Evolutionary conservation across 1,140 invertebrate species (phyloP).

Genomic region (Drosophila melanica): DNA sequence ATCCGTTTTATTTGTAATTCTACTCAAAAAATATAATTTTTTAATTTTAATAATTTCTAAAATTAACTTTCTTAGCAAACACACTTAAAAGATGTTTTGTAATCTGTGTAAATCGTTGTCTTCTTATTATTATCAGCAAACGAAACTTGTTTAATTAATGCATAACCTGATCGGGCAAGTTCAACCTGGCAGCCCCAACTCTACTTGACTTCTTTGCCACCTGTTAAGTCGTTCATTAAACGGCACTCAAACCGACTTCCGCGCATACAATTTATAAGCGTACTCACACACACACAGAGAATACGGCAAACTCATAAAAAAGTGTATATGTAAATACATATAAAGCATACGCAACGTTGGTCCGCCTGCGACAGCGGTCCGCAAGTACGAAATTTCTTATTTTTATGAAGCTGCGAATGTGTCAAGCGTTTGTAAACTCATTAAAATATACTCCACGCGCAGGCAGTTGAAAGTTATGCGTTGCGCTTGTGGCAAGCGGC

Average conservation of each 20-base stretch:
- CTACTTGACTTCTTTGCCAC: conserved; percentile 7
- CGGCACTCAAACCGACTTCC: conserved; percentile 17
- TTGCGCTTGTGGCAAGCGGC: not conserved
- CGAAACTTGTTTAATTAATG: no score
- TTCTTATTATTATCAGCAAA: no score
- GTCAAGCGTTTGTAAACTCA: conserved; percentile 81
- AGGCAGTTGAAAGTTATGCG: conserved; percentile 64
- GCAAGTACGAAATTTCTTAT: conserved; percentile 20
- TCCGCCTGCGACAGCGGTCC: not conserved
- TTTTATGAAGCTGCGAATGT: conserved; percentile 72
- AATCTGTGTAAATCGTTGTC: no score
- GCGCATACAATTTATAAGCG: conserved; percentile 38
- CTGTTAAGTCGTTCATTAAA: conserved; percentile 36
- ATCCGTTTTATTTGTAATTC: no score
- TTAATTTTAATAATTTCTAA: no score
- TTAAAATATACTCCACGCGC: conserved; percentile 68
- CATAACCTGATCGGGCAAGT: no score
- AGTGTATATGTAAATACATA: conserved; percentile 46
- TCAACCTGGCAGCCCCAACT: not conserved
- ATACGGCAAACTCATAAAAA: conserved; percentile 24
- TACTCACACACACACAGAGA: conserved; percentile 2
- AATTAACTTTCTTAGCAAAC: no score
- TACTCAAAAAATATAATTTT: no score
- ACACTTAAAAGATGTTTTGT: no score
- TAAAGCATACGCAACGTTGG: conserved; percentile 67